Percentiles rank a stretch among this genome's conserved stretches.
These are phyloP conservation scores for Podarcis siculus DNA, from an alignment of 2,797 vertebrate genomes.

Conservation along the genomic window DNA sequence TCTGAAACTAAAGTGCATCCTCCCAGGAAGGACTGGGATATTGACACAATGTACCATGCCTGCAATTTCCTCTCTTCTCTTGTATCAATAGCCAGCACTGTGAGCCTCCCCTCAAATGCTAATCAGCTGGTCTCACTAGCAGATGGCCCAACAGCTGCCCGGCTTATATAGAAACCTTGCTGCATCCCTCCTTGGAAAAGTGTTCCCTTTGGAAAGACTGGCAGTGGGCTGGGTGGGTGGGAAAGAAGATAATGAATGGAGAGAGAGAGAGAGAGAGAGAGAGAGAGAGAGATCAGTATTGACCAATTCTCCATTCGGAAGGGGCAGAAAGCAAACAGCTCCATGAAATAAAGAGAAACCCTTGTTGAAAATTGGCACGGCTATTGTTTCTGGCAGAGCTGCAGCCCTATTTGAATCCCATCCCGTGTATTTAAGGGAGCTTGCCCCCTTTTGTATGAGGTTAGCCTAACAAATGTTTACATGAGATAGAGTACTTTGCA, in stretches of 20 bases:
- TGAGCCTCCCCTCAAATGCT: slow-evolving; percentile 26
- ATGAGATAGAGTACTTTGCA: background rate
- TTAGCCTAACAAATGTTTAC: slow-evolving; percentile 15
- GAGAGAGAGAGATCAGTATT: background rate
- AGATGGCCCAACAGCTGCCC: slow-evolving; percentile 40
- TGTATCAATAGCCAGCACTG: slow-evolving; percentile 24
- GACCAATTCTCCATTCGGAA: background rate
- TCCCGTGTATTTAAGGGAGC: background rate
- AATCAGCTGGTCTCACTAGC: slow-evolving; percentile 44
- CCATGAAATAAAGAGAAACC: background rate
- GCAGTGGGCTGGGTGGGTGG: slow-evolving; percentile 5
- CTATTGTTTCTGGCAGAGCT: slow-evolving; percentile 10
- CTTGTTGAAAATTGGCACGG: background rate
- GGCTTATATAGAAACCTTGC: slow-evolving; percentile 37
- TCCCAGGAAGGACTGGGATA: slow-evolving; percentile 21
- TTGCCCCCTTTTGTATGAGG: background rate
- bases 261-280: background rate
- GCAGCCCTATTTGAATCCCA: background rate
- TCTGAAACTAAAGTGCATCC: background rate
- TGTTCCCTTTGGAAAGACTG: slow-evolving; percentile 44
- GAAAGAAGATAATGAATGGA: background rate
- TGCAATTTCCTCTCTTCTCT: slow-evolving; percentile 19
- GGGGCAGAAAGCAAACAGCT: background rate
- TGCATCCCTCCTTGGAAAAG: slow-evolving; percentile 31
- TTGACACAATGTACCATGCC: background rate